These are phyloP conservation scores for Semicossyphus pulcher DNA, from an alignment of 2,113 vertebrate genomes.

Conservation along the genomic window DNA sequence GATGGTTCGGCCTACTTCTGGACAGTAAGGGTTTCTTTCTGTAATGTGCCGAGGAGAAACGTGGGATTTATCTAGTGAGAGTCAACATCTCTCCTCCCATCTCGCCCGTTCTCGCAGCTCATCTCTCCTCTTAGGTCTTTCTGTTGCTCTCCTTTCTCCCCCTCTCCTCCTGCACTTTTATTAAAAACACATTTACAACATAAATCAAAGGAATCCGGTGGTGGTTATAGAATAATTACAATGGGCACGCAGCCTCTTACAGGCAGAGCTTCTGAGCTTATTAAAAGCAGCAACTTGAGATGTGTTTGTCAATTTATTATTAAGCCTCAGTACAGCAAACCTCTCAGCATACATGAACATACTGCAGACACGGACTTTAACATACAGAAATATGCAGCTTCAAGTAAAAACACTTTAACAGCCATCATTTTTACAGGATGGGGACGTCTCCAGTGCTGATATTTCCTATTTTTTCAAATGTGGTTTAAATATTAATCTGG, in stretches of 20 bases:
- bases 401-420: no score
- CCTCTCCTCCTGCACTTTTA: constrained; percentile 40
- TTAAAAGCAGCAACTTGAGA: constrained; percentile 56
- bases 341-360: background rate
- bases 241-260: constrained; percentile 26
- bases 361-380: background rate
- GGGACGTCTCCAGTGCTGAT: no score
- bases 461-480: background rate
- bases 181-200: constrained; percentile 68
- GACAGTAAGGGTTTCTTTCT: constrained; percentile 16
- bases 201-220: constrained; percentile 67
- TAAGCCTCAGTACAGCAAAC: background rate
- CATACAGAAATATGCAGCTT: no score
- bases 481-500: background rate
- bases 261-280: constrained; percentile 33
- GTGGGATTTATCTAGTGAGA: constrained; percentile 72
- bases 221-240: constrained; percentile 63
- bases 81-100: constrained; percentile 45
- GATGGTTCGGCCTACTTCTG: constrained; percentile 90
- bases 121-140: constrained; percentile 24
- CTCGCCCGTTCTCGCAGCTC: constrained; percentile 19
- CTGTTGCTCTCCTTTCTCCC: constrained; percentile 8
- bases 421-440: no score
- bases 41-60: constrained; percentile 48
- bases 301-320: constrained; percentile 50